phyloP scores from a whole-genome alignment of 2,113 vertebrate species.

The rabbit (Oryctolagus cuniculus) region mOryCun1.1 NC_091438.1:72384001-72384500 shows the following conservation, averaged over 20 bases:
- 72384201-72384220: not conserved
- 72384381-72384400: not conserved
- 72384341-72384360: not conserved
- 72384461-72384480: not conserved
- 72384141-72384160: not conserved
- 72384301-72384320: not conserved
- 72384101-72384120: not conserved
- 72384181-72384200: not conserved
- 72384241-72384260: not conserved
- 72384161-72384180: not conserved
- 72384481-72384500: not conserved
- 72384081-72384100: not conserved
- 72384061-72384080: not conserved
- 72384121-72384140: not conserved
- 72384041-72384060: not conserved
- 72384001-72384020: not conserved
- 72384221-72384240: not conserved
- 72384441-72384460: not conserved
- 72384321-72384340: not conserved
- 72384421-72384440: conserved; percentile 11
- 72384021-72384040: not conserved
- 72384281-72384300: not conserved
- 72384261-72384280: not conserved
- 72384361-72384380: not conserved
- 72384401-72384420: not conserved